Base-by-base conservation (phyloP, 2,797 vertebrate genomes). In the Tympanoctomys barrerae region DNA sequence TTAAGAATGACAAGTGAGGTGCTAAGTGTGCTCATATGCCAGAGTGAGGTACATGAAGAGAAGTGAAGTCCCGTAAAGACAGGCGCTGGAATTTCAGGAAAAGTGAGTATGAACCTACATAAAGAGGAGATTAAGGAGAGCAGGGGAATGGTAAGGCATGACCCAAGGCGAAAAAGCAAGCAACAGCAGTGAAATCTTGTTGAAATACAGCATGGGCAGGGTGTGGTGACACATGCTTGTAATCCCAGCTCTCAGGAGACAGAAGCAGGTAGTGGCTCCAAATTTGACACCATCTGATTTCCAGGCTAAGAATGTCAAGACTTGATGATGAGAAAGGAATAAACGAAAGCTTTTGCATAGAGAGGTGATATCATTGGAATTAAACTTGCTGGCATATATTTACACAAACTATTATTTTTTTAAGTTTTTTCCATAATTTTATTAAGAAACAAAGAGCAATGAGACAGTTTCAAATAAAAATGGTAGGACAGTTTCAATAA, bases 1-100 rank as follows among this genome's bases (percentile, higher is more conserved):
- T 87, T 83, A 68, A 85, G 81, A 82, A 85, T 57, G 46, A 86
- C 84, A 96, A 91, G 31, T n/a, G 89, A 79, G 94, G 71, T 78
- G 28, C 14, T 46, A 78, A 36, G 28, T 39, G 21, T 3, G 70
- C 2, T 82, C 46, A 91, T 57, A 75, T 90, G 39, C 11, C 79
- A 26, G 12, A 87, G 33, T 79, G 66, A 42, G 42, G 68, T 6
- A 4, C 11, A 6, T 0, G 59, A 33, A 42, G 71, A 46, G n/a
- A 73, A 12, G 4, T 54, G 28, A 61, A 83, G 13, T n/a, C 1
- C 62, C 21, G 46, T 10, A 9, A 19, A 86, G 4, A 12, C 59
- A 1, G 21, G 18, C 26, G 33, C 49, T 57, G 19, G 18, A 7
- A 22, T 89, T 89, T 11, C 24, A 94, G 57, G 36, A 61, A 87